phyloP scores from a whole-genome alignment of 2,113 vertebrate genomes.

The Bagarius yarrelli region DNA sequence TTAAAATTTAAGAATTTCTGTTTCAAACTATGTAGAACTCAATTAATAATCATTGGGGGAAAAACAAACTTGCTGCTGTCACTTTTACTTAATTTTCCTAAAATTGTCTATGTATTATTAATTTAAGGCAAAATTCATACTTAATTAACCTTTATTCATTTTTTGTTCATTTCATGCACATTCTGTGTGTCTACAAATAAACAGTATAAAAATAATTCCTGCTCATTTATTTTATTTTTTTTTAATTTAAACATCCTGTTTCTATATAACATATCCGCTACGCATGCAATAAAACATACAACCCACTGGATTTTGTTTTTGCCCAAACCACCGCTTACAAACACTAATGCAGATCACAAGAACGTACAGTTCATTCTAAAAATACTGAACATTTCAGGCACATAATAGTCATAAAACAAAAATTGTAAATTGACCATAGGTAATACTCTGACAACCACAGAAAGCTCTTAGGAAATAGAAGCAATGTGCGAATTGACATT shows the following conservation, averaged over 20 bases:
- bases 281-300: background rate
- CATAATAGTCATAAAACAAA: constrained; percentile 11
- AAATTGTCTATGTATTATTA: background rate
- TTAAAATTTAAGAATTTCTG: no score
- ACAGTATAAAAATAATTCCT: background rate
- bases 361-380: background rate
- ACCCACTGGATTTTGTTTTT: background rate
- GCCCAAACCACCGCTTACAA: background rate
- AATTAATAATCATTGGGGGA: no score
- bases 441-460: constrained; percentile 5
- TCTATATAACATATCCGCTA: background rate
- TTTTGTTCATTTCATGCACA: background rate
- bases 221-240: background rate
- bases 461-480: constrained; percentile 1
- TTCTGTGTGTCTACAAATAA: background rate
- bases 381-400: background rate
- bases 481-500: background rate
- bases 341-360: background rate
- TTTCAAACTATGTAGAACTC: no score
- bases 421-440: constrained; percentile 23
- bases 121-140: background rate
- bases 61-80: background rate
- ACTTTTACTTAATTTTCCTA: background rate
- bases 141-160: background rate
- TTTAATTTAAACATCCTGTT: background rate